Conservation (phyloP, 2,113 vertebrate genomes). For the Bettongia penicillata region DNA sequence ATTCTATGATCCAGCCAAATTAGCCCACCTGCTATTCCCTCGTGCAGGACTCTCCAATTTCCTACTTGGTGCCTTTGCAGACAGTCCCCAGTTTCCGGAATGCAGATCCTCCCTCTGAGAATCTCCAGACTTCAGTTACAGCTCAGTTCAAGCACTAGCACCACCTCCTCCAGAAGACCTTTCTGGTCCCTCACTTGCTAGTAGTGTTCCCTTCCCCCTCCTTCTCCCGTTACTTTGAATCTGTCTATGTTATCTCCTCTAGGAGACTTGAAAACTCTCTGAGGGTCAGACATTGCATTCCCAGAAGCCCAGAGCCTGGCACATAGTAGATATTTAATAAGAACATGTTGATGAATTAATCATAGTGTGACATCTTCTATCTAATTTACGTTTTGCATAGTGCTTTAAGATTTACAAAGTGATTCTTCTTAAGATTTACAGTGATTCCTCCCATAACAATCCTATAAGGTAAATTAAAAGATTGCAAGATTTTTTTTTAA, state of each 20-base stretch:
- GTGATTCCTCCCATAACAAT: background rate
- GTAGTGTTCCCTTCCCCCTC: background rate
- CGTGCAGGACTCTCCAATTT: background rate
- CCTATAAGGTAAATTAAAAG: background rate
- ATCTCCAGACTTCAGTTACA: background rate
- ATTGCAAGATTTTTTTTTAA: background rate
- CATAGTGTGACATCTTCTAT: background rate
- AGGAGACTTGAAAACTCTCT: background rate
- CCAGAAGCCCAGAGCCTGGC: background rate
- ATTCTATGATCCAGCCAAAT: background rate
- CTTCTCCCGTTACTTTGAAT: background rate
- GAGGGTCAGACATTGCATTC: background rate
- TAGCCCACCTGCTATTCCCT: background rate
- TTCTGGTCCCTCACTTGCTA: background rate
- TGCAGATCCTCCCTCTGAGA: background rate
- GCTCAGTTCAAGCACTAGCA: background rate
- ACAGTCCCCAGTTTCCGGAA: background rate
- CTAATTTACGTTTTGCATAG: background rate
- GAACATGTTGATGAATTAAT: background rate
- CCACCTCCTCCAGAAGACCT: background rate
- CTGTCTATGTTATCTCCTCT: background rate
- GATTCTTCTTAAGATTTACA: background rate
- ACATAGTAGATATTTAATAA: slow-evolving; percentile 21
- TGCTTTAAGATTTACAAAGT: background rate
- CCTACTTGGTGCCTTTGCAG: background rate